These are phyloP conservation scores for Eupithecia dodoneata DNA, from an alignment of 2,888 invertebrate species.

Conservation along the genomic window DNA sequence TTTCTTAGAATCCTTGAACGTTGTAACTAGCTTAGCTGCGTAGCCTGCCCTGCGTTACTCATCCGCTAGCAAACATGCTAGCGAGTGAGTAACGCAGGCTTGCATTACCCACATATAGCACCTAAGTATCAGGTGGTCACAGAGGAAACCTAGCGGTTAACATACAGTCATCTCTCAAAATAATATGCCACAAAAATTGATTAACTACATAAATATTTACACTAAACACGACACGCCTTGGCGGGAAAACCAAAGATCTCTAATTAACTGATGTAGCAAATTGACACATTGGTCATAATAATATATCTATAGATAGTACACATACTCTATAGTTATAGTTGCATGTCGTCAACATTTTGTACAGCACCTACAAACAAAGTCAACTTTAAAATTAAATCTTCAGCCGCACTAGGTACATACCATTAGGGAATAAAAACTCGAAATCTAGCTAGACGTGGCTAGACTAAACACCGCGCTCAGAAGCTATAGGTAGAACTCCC, in stretches of 20 bases:
- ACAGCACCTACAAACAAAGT: no score
- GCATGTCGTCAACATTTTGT: background rate
- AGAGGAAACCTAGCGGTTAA: constrained; percentile 3
- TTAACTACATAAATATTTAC: background rate
- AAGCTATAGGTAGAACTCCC: no score
- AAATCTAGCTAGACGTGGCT: no score
- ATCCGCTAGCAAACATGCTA: no score
- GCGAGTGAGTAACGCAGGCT: background rate
- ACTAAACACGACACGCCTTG: background rate
- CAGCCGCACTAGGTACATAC: no score
- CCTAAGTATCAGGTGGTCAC: background rate
- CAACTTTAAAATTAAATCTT: no score
- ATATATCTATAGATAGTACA: background rate
- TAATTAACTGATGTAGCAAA: background rate
- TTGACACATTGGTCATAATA: background rate
- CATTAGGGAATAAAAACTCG: no score
- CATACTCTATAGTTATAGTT: background rate
- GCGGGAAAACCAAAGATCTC: constrained; percentile 5
- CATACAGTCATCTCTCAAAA: background rate
- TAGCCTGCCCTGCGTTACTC: no score
- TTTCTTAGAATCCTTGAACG: no score
- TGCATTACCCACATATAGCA: background rate
- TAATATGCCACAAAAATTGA: background rate
- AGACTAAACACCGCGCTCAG: no score
- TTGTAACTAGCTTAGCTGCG: no score